phyloP scores from a whole-genome alignment of 2,797 vertebrate species.

The Melanotaenia trifasciata region DNA sequence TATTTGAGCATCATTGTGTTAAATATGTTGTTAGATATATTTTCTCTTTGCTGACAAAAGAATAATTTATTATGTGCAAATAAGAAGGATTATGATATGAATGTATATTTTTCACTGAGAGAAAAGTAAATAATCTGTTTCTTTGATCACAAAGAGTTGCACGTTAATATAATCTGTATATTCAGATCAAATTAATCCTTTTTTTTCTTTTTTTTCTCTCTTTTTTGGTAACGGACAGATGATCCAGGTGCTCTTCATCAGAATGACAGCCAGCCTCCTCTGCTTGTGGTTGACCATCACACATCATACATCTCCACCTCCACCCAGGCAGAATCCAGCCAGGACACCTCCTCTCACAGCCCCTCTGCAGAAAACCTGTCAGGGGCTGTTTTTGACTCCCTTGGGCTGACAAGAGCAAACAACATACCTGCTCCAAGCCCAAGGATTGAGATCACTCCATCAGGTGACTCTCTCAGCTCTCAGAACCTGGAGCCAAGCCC shows the following conservation, averaged over 20 bases:
- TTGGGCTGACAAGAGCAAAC: conserved; percentile 82
- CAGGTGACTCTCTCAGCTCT: conserved; percentile 89
- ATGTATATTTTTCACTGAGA: not conserved
- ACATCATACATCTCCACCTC: conserved; percentile 79
- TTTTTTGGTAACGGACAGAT: conserved; percentile 75
- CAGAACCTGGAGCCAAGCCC: conserved; percentile 83
- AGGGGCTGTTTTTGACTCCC: conserved; percentile 39
- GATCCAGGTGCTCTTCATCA: conserved; percentile 82
- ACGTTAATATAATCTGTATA: not conserved
- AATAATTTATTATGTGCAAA: not conserved
- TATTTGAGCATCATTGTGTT: not conserved
- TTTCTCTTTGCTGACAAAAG: not conserved
- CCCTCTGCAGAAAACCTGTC: conserved; percentile 47
- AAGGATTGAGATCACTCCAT: conserved; percentile 96
- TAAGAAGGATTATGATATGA: not conserved
- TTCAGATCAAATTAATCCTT: not conserved
- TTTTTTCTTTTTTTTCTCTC: no score
- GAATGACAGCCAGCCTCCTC: conserved; percentile 83
- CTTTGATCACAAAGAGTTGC: no score
- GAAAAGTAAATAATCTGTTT: not conserved
- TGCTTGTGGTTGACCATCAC: conserved; percentile 83
- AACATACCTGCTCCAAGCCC: conserved; percentile 88
- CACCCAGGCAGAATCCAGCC: conserved; percentile 76
- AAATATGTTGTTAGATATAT: not conserved
- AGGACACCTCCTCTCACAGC: conserved; percentile 60